phyloP scores from a whole-genome alignment of 2,113 vertebrate genomes.

The Oryzias woworae region DNA sequence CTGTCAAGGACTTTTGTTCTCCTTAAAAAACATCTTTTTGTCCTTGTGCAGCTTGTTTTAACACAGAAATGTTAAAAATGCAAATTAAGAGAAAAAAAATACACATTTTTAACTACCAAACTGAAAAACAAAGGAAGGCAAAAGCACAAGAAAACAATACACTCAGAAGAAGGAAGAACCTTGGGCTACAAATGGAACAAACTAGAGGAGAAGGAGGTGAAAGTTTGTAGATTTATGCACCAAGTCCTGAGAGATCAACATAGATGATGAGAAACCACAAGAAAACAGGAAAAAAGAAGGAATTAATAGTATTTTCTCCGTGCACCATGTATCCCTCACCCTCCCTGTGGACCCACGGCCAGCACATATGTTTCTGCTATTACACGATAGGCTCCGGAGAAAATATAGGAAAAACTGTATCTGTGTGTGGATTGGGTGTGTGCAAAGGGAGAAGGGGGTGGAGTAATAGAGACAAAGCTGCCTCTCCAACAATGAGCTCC shows the following conservation, averaged over 20 bases:
- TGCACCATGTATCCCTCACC: constrained; percentile 75
- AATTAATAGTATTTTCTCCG: constrained; percentile 58
- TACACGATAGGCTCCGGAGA: constrained; percentile 71
- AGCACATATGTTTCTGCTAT: constrained; percentile 76
- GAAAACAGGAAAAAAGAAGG: constrained; percentile 40
- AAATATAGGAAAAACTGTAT: constrained; percentile 74
- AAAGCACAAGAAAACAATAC: not conserved
- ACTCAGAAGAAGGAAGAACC: not conserved
- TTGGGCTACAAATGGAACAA: constrained; percentile 2
- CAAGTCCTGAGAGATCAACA: constrained; percentile 14
- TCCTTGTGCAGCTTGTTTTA: constrained; percentile 37
- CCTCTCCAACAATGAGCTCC: constrained; percentile 67
- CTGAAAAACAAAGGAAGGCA: not conserved
- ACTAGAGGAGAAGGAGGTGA: not conserved
- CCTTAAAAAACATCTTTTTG: constrained; percentile 49
- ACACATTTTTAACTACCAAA: not conserved
- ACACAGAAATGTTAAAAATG: constrained; percentile 8
- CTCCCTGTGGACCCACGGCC: constrained; percentile 75
- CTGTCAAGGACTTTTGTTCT: constrained; percentile 70
- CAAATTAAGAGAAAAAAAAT: not conserved
- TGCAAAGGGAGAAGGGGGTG: constrained; percentile 43
- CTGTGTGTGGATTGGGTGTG: constrained; percentile 62
- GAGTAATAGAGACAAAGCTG: constrained; percentile 42
- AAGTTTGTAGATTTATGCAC: not conserved
- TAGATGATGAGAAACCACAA: constrained; percentile 13